phyloP scores from a whole-genome alignment of 2,888 invertebrate genomes.

The Strigamia maritima region DNA sequence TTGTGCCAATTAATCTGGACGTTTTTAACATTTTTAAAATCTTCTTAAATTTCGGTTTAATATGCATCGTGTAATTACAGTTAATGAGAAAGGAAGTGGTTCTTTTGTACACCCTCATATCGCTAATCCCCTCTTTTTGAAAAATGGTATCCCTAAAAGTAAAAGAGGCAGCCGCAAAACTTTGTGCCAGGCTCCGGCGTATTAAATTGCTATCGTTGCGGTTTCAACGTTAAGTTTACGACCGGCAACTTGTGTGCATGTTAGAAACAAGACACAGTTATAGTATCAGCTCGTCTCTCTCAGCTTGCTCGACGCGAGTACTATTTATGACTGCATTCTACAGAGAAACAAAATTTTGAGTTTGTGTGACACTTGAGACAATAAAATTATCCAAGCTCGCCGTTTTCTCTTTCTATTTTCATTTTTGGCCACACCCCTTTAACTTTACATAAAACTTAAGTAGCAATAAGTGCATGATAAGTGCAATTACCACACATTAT shows the following conservation, averaged over 20 bases:
- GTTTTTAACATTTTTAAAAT: not conserved
- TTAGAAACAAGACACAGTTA: slow-evolving; percentile 18
- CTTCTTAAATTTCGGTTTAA: not conserved
- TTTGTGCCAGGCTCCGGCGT: slow-evolving; percentile 28
- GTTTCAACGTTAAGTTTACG: slow-evolving; percentile 31
- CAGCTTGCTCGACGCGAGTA: not conserved
- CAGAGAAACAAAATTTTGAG: not conserved
- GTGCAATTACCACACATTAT: not conserved
- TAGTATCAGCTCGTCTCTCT: slow-evolving; percentile 24
- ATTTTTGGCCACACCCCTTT: not conserved
- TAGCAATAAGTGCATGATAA: not conserved
- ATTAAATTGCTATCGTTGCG: slow-evolving; percentile 34
- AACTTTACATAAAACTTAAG: not conserved
- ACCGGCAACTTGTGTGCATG: slow-evolving; percentile 27
- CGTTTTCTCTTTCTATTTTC: not conserved
- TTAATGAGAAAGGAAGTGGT: slow-evolving; percentile 17
- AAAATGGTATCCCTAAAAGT: slow-evolving; percentile 28
- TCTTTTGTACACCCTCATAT: not conserved
- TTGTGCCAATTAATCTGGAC: not conserved
- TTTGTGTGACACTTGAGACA: slow-evolving; percentile 9
- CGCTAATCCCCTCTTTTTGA: slow-evolving; percentile 22
- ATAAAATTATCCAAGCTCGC: not conserved
- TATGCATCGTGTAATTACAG: not conserved
- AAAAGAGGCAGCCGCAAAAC: slow-evolving; percentile 28
- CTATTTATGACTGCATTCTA: slow-evolving; percentile 16